Evolutionary conservation across 2,888 invertebrate genomes (phyloP).

Genomic region (Alloscopus bannaensis): DNA sequence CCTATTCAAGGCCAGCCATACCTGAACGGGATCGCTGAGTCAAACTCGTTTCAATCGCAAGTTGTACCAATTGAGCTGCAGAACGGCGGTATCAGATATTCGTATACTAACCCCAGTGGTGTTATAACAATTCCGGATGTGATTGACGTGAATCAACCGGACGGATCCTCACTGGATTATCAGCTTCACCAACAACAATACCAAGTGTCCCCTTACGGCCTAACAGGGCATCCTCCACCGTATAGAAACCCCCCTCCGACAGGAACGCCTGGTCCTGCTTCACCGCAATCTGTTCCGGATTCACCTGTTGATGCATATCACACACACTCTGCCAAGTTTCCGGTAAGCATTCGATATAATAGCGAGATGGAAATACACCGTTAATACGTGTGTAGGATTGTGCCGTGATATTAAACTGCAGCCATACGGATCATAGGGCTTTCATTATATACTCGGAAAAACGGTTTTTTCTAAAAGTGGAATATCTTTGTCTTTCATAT

Average conservation of each 20-base stretch:
- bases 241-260: slow-evolving; percentile 56
- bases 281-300: slow-evolving; percentile 51
- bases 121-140: slow-evolving; percentile 49
- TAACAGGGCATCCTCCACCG: slow-evolving; percentile 65
- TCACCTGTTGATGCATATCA: slow-evolving; percentile 63
- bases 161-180: slow-evolving; percentile 51
- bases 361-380: too few species aligned
- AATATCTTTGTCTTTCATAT: too few species aligned
- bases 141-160: slow-evolving; percentile 55
- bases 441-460: too few species aligned
- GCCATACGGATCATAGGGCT: too few species aligned
- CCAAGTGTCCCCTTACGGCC: background rate
- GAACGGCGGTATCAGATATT: slow-evolving; percentile 29
- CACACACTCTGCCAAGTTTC: slow-evolving; percentile 72
- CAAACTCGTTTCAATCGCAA: too few species aligned
- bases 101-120: slow-evolving; percentile 17
- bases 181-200: slow-evolving; percentile 7
- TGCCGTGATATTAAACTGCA: too few species aligned
- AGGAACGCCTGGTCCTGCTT: slow-evolving; percentile 3
- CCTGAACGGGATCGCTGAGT: slow-evolving; percentile 37
- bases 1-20: background rate
- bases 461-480: too few species aligned
- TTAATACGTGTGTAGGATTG: too few species aligned
- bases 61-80: slow-evolving; percentile 37
- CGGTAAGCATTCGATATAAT: slow-evolving; percentile 68